These are phyloP conservation scores for Sylvia atricapilla DNA, from an alignment of 2,113 vertebrate species.

Conservation along the genomic window DNA sequence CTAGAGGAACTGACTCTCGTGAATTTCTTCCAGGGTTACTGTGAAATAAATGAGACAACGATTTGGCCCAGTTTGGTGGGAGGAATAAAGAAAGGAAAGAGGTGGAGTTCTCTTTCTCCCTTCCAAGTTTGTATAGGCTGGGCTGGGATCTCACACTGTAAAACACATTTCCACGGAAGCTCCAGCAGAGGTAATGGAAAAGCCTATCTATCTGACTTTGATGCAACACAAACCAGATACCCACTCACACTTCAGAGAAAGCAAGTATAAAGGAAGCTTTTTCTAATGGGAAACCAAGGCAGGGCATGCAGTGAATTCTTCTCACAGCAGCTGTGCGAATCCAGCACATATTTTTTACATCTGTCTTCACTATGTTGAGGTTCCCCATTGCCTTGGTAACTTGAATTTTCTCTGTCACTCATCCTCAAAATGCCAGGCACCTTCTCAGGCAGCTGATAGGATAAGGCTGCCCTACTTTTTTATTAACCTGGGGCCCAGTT, in stretches of 20 bases:
- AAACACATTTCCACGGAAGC: neutral
- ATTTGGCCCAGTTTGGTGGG: neutral
- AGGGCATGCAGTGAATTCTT: neutral
- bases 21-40: neutral
- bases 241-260: neutral
- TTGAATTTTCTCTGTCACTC: neutral
- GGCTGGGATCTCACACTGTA: accelerated
- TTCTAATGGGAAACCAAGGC: neutral
- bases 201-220: accelerated
- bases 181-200: neutral
- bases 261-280: neutral
- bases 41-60: neutral
- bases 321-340: neutral
- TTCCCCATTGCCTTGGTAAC: neutral
- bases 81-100: neutral
- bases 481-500: neutral
- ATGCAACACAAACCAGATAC: neutral
- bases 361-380: neutral
- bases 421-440: neutral
- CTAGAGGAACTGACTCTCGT: neutral
- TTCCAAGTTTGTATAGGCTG: neutral
- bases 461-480: constrained; percentile 24
- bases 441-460: neutral
- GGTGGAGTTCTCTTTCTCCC: neutral
- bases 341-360: accelerated